These are phyloP conservation scores for Hirtodrosophila alboralis DNA, from an alignment of 2,888 invertebrate genomes.

Conservation along the genomic window DNA sequence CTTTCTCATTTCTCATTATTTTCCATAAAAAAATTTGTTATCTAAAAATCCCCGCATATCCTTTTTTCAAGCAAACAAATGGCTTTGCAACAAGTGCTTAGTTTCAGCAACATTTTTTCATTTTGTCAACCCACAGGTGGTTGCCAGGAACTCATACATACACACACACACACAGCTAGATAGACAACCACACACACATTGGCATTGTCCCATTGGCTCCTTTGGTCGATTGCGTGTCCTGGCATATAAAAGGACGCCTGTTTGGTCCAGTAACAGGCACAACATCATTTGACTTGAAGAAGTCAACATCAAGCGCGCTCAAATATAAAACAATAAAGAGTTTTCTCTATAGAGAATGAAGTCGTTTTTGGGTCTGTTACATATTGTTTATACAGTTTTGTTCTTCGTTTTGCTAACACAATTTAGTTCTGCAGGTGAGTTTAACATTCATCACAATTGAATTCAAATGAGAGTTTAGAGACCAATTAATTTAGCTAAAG, in stretches of 20 bases:
- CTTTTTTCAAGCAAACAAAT: slow-evolving; percentile 26
- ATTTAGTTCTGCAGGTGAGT: slow-evolving; percentile 80
- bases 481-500: slow-evolving; percentile 18
- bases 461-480: neutral
- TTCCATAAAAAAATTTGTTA: too few relatives aligned
- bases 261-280: slow-evolving; percentile 72
- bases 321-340: slow-evolving; percentile 11
- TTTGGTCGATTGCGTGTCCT: slow-evolving; percentile 37
- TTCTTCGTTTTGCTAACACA: slow-evolving; percentile 57
- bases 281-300: slow-evolving; percentile 66
- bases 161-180: too few relatives aligned
- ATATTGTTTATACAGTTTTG: slow-evolving; percentile 68
- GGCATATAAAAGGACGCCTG: slow-evolving; percentile 81
- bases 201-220: slow-evolving; percentile 3
- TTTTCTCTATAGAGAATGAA: slow-evolving; percentile 68
- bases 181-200: slow-evolving; percentile 5
- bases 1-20: too few relatives aligned
- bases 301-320: slow-evolving; percentile 49
- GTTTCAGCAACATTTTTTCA: slow-evolving; percentile 41
- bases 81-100: slow-evolving; percentile 37
- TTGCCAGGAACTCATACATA: slow-evolving; percentile 14
- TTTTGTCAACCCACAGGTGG: slow-evolving; percentile 34
- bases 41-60: neutral
- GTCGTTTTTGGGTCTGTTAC: slow-evolving; percentile 66
- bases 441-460: neutral